Percentiles rank a stretch among this genome's conserved stretches.
Evolutionary conservation across 2,888 invertebrate genomes (phyloP).

Genomic region (Idaea dimidiata): DNA sequence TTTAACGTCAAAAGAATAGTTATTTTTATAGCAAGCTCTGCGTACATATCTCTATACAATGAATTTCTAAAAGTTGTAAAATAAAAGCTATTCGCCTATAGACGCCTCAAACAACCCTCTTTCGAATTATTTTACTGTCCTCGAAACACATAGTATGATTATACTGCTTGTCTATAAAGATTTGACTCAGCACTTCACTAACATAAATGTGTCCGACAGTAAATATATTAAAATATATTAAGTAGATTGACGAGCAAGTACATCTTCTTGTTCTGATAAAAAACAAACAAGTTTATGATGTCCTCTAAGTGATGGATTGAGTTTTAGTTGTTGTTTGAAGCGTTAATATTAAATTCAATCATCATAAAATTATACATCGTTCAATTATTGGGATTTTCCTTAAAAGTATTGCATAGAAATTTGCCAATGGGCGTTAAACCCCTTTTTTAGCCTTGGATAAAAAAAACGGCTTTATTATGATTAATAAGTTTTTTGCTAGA

Average conservation of each 20-base stretch:
- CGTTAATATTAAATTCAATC: not conserved
- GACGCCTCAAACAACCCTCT: too few species aligned
- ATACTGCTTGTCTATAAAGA: not conserved
- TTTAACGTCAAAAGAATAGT: too few species aligned
- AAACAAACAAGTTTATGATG: not conserved
- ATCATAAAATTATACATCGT: too few species aligned
- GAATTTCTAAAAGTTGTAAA: too few species aligned
- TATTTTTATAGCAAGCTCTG: too few species aligned
- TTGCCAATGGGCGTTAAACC: too few species aligned
- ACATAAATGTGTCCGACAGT: conserved; percentile 13
- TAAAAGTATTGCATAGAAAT: not conserved
- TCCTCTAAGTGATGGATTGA: not conserved
- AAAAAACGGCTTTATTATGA: too few species aligned
- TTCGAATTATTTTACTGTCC: too few species aligned
- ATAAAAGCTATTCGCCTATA: too few species aligned
- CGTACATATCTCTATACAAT: too few species aligned
- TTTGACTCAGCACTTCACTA: conserved; percentile 9
- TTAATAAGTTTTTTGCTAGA: too few species aligned
- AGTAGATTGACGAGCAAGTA: not conserved
- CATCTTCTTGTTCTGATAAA: not conserved
- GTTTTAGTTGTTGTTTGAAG: not conserved
- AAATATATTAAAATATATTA: conserved; percentile 16
- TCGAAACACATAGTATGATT: not conserved
- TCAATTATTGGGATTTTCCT: not conserved
- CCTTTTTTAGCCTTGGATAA: too few species aligned